Base-by-base conservation (phyloP, 2,113 vertebrate genomes). In the Accipiter virgatus region DNA sequence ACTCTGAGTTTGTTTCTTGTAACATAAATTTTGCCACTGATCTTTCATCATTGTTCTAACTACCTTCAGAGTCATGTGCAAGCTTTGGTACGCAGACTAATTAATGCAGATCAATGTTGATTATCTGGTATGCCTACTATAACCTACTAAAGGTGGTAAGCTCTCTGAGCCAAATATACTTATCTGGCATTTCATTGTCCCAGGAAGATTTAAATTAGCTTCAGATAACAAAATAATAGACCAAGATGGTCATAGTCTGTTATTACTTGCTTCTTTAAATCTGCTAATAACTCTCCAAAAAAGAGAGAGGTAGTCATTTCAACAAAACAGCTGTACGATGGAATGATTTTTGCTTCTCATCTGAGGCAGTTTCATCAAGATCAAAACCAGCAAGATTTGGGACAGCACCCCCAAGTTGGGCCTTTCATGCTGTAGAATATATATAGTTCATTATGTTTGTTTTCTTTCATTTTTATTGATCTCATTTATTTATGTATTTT, bases 101-200 rank as follows among this genome's bases (percentile, higher is more conserved):
- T 0, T 13, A 13, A 14, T 0, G 42, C 21, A 20, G 62, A 26
- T 18, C 9, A 3, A 0, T 2, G 23, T 4, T 45, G 56, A 6
- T 52, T 13, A 15, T 2, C 31, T 16, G 43, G 23, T 45, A 2
- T 12, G 43, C 40, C 61, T 25, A 2, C 61, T 25, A 2, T 19
- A 32, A 5, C 48, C 45, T 11, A 4, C 34, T 6, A 10, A 10
- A 23, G 47, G 52, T 3, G 38, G 22, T 53, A 20, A 71, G 43
- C 20, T 19, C 7, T 14, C 63, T 31, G 14, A 42, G 50, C 27
- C 80, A 13, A 6, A 11, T 14, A 3, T 1, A 7, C 38, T 27
- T 19, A 29, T 3, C 50, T 20, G 36, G 50, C 25, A 7, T 16
- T 27, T 48, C 40, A 4, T n/a, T 17, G 38, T 47, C 58, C 47